Evolutionary conservation across 2,888 invertebrate genomes (phyloP), one percentile per base, ranked within the genome.

Genomic region (Entomobrya proxima): DNA sequence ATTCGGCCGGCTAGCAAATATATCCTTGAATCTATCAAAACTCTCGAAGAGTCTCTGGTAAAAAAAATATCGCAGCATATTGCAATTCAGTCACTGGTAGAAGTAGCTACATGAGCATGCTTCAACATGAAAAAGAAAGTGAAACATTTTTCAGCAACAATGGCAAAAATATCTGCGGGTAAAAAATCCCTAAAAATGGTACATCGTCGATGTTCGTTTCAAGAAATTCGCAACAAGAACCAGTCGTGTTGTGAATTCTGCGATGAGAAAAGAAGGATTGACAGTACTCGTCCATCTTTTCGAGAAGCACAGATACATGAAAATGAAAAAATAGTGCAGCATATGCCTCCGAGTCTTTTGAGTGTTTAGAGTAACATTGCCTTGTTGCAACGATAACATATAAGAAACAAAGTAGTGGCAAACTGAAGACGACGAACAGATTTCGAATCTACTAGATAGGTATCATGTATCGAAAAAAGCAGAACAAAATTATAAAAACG

Each of bases 281-380:
- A 75, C 82, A 82, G 82, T 27, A 15, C 64, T 83, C 83, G 83
- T 83, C 83, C 30, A 64, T 83, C 76, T 67, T 83, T 30, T 61
- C 32, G 18, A 61, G 75, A 64, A 37, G 44, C 27, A 21, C 44
- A 64, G 44, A 40, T 58, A 58, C 32, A 76, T 0, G 18, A 32
- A 13, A 32, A 55, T 24, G 21, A 40, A 40, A 40, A 11, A 40
- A 40, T 7, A 7, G 44, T 15, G 7, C 15, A 11, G 44, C 15
- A 40, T 40, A 30, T 27, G 72, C 18, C 61, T 61, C 5, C 15
- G 15, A 32, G 37, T 64, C 9, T 18, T 61, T 61, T 32, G 32
- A 55, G 11, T n/a, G n/a, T n/a, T n/a, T n/a, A n/a, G n/a, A n/a
- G n/a, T n/a, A n/a, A n/a, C n/a, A n/a, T n/a, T n/a, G n/a, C n/a